A percentile compares a stretch with the other conserved stretches of the same genome.
These are phyloP conservation scores for Alviniconcha marisindica DNA, from an alignment of 1,140 invertebrate genomes.

Conservation along the genomic window DNA sequence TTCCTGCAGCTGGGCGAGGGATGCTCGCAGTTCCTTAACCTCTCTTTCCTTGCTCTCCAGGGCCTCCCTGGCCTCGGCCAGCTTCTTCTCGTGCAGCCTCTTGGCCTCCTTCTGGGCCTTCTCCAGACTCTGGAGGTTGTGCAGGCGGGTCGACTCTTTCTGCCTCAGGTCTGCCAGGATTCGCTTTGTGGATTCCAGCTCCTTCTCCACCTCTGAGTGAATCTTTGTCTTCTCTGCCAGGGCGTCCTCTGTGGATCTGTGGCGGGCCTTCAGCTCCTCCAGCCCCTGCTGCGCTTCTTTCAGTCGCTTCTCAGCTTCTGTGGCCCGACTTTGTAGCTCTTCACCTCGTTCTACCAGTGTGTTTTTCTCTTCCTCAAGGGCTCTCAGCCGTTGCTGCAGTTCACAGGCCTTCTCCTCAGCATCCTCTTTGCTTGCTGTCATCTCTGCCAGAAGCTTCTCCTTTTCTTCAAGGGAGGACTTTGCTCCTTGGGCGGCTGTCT, in stretches of 20 bases:
- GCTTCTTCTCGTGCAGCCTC: slow-evolving; percentile 34
- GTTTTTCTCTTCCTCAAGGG: neutral
- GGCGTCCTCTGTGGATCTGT: neutral
- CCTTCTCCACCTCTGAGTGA: neutral
- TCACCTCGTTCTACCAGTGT: neutral
- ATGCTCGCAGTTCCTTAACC: slow-evolving; percentile 15
- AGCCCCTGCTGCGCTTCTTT: neutral
- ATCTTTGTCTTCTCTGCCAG: neutral
- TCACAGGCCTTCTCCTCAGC: neutral
- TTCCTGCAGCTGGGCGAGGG: neutral
- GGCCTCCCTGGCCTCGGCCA: slow-evolving; percentile 19
- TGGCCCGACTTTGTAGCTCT: neutral
- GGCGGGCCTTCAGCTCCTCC: neutral
- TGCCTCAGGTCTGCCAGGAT: slow-evolving; percentile 11
- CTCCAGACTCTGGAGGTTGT: slow-evolving; percentile 25
- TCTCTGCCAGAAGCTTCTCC: slow-evolving; percentile 2
- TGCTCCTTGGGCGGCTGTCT: neutral
- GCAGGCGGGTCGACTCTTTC: neutral
- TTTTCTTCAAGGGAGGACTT: neutral
- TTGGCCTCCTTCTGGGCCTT: slow-evolving; percentile 31
- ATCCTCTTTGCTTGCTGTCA: neutral
- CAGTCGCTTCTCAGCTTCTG: neutral
- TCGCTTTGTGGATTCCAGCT: neutral
- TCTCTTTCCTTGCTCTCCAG: slow-evolving; percentile 33
- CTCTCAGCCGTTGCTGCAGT: slow-evolving; percentile 12